Evolutionary conservation across 2,113 vertebrate genomes (phyloP).

Genomic region (Scopus umbretta): DNA sequence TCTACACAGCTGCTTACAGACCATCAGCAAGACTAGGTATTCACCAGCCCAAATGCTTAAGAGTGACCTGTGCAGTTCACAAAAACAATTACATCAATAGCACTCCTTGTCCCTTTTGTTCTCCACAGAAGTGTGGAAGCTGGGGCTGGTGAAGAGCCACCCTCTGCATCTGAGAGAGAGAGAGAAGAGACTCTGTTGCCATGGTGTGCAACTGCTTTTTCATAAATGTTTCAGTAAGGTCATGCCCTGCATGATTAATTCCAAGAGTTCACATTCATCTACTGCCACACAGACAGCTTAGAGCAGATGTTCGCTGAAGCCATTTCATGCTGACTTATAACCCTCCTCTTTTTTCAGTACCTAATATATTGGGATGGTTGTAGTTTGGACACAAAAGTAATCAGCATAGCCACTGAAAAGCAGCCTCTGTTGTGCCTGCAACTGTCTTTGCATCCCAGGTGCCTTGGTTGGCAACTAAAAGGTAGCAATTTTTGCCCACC

Average conservation of each 20-base stretch:
- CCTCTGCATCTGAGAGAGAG: neutral
- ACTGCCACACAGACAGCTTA: conserved; percentile 30
- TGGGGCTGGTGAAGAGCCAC: neutral
- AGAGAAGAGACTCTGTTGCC: conserved; percentile 28
- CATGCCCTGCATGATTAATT: conserved; percentile 62
- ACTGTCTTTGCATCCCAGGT: neutral
- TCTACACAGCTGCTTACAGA: neutral
- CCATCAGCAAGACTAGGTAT: neutral
- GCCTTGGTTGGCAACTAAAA: neutral
- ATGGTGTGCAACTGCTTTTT: conserved; percentile 53
- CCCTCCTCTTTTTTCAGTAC: conserved; percentile 16
- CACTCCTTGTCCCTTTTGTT: neutral
- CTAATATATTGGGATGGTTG: neutral
- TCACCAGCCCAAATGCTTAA: neutral
- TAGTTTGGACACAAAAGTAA: neutral
- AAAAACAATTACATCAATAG: conserved; percentile 14
- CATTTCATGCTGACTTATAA: conserved; percentile 60
- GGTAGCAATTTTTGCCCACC: neutral
- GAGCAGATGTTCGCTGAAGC: conserved; percentile 54
- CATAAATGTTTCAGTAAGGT: conserved; percentile 65
- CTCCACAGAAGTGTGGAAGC: neutral
- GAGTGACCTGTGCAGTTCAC: neutral
- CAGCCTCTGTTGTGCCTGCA: neutral
- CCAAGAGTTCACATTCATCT: conserved; percentile 65
- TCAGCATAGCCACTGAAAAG: neutral